Evolutionary conservation across 2,888 invertebrate species (phyloP).

Genomic region (Mesorhabditis spiculigera): DNA sequence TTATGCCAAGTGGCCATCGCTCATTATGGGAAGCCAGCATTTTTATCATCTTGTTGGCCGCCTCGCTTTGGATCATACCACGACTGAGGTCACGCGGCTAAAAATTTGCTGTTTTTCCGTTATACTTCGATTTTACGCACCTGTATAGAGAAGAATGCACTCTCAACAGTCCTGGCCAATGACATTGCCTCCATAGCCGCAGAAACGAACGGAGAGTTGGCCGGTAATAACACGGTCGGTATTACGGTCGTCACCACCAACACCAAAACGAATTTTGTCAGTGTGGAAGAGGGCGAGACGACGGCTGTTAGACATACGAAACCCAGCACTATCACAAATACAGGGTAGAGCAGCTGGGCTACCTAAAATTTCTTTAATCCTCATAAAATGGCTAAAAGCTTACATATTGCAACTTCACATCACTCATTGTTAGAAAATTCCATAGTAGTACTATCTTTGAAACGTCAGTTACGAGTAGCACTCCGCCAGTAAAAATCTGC

Average conservation of each 20-base stretch:
- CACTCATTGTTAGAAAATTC: conserved; percentile 30
- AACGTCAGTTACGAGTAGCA: conserved; percentile 33
- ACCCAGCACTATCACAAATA: conserved; percentile 29
- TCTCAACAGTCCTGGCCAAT: not conserved
- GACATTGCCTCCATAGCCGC: conserved; percentile 5
- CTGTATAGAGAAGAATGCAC: not conserved
- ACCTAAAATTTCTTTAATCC: conserved; percentile 14
- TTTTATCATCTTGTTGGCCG: not conserved
- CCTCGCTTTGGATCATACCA: conserved; percentile 2
- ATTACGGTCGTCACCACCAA: conserved; percentile 26
- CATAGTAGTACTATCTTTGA: conserved; percentile 33
- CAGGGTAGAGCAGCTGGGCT: conserved; percentile 26
- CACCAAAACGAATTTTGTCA: conserved; percentile 26
- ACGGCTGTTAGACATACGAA: conserved; percentile 26
- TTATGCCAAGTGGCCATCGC: conserved; percentile 2
- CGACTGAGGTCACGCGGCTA: not conserved
- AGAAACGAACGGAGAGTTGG: conserved; percentile 20
- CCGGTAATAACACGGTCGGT: conserved; percentile 32
- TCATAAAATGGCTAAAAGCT: not conserved
- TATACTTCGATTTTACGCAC: not conserved
- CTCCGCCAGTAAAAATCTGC: conserved; percentile 34
- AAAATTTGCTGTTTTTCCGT: not conserved
- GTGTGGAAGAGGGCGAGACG: conserved; percentile 23
- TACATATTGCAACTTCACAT: conserved; percentile 34
- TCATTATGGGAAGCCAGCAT: not conserved